phyloP scores from a whole-genome alignment of 2,113 vertebrate species.

The Passerina amoena region DNA sequence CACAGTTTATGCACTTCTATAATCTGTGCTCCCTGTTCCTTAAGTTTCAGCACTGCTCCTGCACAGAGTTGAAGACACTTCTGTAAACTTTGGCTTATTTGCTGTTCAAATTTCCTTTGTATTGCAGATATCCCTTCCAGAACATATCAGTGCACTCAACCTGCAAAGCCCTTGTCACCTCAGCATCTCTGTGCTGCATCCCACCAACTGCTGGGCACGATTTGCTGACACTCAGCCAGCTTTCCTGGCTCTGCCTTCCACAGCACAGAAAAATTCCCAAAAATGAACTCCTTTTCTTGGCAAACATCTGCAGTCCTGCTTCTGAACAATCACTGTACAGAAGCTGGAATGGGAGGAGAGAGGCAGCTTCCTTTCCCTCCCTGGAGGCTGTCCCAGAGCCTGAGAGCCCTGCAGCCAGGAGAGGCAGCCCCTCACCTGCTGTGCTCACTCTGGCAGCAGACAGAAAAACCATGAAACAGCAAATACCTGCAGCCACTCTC shows the following conservation, averaged over 20 bases:
- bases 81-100: not conserved
- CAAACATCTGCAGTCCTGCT: not conserved
- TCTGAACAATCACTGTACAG: not conserved
- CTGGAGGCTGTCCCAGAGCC: not conserved
- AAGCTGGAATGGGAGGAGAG: not conserved
- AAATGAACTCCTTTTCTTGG: not conserved
- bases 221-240: not conserved
- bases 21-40: not conserved
- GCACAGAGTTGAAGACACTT: not conserved
- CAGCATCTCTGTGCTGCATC: not conserved
- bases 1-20: not conserved
- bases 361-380: not conserved
- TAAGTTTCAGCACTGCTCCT: not conserved
- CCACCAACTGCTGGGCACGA: fast-evolving
- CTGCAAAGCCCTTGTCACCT: not conserved
- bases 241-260: not conserved
- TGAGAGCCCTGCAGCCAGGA: fast-evolving
- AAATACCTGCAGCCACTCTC: not conserved
- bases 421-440: not conserved
- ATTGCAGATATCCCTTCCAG: not conserved
- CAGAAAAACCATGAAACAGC: not conserved
- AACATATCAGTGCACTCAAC: not conserved
- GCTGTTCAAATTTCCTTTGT: not conserved
- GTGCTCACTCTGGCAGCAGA: not conserved
- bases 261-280: not conserved